Conservation (phyloP, 2,888 invertebrate species). For the Schizaphis graminum region DNA sequence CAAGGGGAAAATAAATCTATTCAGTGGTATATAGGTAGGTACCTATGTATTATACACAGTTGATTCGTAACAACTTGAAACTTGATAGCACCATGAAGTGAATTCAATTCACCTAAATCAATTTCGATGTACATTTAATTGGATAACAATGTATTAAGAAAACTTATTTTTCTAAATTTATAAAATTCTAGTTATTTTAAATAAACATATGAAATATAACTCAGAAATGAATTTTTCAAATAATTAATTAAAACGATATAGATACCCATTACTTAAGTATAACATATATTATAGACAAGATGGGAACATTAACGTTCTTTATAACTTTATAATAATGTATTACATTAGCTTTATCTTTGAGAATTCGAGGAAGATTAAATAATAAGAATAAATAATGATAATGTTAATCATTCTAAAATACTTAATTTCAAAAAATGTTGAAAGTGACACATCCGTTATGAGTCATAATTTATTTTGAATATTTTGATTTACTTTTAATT, state of each 20-base stretch:
- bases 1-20: not conserved
- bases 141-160: not conserved
- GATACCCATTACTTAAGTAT: not conserved
- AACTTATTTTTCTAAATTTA: not conserved
- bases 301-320: too few species aligned
- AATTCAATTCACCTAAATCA: not conserved
- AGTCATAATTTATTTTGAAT: too few species aligned
- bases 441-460: too few species aligned
- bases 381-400: too few species aligned
- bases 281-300: not conserved
- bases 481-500: too few species aligned
- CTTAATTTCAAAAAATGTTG: too few species aligned
- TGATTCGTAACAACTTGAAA: not conserved
- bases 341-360: too few species aligned
- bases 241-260: too few species aligned
- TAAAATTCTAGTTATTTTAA: not conserved
- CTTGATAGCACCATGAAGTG: not conserved
- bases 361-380: too few species aligned
- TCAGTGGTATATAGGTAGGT: not conserved
- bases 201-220: not conserved
- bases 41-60: not conserved
- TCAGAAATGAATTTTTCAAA: not conserved
- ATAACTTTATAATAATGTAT: too few species aligned
- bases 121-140: not conserved
- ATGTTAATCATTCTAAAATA: too few species aligned